phyloP scores from a whole-genome alignment of 2,888 invertebrate species.

The Serrognathus titanus region DNA sequence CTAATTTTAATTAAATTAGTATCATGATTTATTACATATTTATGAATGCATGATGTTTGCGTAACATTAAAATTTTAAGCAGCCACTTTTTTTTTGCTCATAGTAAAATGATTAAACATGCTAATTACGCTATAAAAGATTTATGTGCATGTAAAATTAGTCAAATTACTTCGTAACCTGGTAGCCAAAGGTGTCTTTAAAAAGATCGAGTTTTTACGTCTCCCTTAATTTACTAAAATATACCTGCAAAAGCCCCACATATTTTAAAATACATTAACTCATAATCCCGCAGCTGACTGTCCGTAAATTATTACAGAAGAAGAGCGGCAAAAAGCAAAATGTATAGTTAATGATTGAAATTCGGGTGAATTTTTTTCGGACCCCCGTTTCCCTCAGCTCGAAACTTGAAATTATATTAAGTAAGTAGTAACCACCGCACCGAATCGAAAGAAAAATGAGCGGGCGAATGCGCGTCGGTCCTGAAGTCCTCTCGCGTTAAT shows the following conservation, averaged over 20 bases:
- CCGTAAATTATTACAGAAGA: conserved; percentile 6
- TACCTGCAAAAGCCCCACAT: conserved; percentile 23
- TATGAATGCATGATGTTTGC: too few relatives aligned
- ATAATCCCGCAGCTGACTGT: conserved; percentile 25
- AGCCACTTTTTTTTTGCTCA: too few relatives aligned
- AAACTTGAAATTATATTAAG: too few relatives aligned
- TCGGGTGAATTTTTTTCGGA: neutral
- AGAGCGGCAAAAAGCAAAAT: conserved; percentile 8
- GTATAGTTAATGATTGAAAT: neutral
- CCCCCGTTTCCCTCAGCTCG: too few relatives aligned
- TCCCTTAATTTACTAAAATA: conserved; percentile 22
- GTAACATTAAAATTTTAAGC: too few relatives aligned
- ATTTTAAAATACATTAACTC: conserved; percentile 31
- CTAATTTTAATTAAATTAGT: too few relatives aligned
- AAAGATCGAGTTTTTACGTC: conserved; percentile 14
- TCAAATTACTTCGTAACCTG: conserved; percentile 24
- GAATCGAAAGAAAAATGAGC: too few relatives aligned
- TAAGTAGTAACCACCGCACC: too few relatives aligned
- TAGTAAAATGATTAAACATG: neutral
- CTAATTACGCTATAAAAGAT: neutral
- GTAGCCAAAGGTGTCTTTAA: conserved; percentile 23
- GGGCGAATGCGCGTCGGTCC: neutral
- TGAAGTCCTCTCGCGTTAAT: neutral
- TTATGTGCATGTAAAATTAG: conserved; percentile 7
- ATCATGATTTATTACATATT: too few relatives aligned